These are phyloP conservation scores for Trypoxylon attenuatum DNA, from an alignment of 2,888 invertebrate species.

Conservation along the genomic window DNA sequence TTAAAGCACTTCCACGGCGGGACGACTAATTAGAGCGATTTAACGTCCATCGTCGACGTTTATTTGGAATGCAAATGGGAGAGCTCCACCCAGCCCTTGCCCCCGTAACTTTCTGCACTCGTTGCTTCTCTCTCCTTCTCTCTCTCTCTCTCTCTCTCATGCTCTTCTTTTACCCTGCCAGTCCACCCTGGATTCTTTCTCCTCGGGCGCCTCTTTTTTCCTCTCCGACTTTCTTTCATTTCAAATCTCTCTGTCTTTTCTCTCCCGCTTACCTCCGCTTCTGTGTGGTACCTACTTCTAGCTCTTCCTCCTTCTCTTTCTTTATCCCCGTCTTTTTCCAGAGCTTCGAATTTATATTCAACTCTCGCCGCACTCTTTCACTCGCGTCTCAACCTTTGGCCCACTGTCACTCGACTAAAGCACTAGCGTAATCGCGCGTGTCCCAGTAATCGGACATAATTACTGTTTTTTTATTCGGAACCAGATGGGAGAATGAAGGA, in stretches of 20 bases:
- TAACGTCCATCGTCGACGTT: slow-evolving; percentile 52
- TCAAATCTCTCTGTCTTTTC: no score
- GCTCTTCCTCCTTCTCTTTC: neutral
- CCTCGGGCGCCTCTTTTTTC: neutral
- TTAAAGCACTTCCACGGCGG: slow-evolving; percentile 55
- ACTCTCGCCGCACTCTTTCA: neutral
- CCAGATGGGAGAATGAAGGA: no score
- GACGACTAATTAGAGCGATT: slow-evolving; percentile 59
- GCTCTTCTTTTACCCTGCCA: slow-evolving; percentile 3
- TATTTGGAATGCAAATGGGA: slow-evolving; percentile 58
- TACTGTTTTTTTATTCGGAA: no score
- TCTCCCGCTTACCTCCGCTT: neutral
- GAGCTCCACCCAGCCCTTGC: slow-evolving; percentile 29
- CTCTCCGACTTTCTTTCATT: slow-evolving; percentile 4
- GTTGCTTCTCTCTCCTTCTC: slow-evolving; percentile 10
- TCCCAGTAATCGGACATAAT: no score
- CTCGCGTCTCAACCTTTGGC: no score
- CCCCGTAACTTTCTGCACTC: slow-evolving; percentile 8
- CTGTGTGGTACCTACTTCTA: neutral
- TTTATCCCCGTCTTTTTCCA: neutral
- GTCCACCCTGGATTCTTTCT: neutral
- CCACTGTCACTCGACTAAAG: no score
- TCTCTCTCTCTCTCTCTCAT: neutral
- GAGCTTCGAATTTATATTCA: neutral
- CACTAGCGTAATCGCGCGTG: no score